Percentiles rank a stretch among this genome's conserved stretches.
phyloP scores from a whole-genome alignment of 2,888 invertebrate genomes.

The Polyploca ridens region DNA sequence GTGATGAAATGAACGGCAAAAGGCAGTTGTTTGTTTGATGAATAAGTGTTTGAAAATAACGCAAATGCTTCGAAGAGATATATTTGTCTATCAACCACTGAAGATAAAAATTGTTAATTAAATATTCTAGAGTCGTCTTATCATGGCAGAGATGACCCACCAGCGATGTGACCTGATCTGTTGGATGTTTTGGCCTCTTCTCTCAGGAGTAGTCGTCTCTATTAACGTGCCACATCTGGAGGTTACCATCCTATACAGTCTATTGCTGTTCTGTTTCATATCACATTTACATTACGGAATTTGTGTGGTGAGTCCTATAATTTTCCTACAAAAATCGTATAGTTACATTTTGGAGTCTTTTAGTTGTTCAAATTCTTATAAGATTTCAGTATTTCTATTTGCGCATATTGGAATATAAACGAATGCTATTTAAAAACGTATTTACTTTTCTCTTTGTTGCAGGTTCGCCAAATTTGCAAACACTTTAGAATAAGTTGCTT shows the following conservation, averaged over 20 bases:
- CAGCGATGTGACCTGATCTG: constrained; percentile 94
- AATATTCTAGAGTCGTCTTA: constrained; percentile 92
- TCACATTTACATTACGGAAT: constrained; percentile 97
- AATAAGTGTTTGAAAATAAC: too few relatives aligned
- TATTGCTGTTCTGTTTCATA: constrained; percentile 88
- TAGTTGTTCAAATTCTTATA: not conserved
- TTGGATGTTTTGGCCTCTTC: constrained; percentile 89
- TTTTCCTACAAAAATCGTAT: too few relatives aligned
- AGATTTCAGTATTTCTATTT: not conserved
- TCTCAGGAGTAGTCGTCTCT: constrained; percentile 80
- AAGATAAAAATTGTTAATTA: not conserved
- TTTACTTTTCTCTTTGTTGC: constrained; percentile 46
- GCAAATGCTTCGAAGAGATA: too few relatives aligned
- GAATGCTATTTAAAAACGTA: not conserved
- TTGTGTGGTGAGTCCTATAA: constrained; percentile 90
- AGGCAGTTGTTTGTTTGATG: too few relatives aligned
- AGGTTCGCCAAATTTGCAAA: constrained; percentile 96
- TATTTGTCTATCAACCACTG: too few relatives aligned
- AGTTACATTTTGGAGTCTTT: not conserved
- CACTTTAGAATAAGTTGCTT: constrained; percentile 95
- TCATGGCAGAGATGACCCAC: constrained; percentile 98
- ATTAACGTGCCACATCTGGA: constrained; percentile 85
- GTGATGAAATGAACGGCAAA: too few relatives aligned
- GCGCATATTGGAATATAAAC: too few relatives aligned
- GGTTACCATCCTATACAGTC: constrained; percentile 87